Conservation (phyloP, 1,140 invertebrate genomes). For the Heterodera carotae region DNA sequence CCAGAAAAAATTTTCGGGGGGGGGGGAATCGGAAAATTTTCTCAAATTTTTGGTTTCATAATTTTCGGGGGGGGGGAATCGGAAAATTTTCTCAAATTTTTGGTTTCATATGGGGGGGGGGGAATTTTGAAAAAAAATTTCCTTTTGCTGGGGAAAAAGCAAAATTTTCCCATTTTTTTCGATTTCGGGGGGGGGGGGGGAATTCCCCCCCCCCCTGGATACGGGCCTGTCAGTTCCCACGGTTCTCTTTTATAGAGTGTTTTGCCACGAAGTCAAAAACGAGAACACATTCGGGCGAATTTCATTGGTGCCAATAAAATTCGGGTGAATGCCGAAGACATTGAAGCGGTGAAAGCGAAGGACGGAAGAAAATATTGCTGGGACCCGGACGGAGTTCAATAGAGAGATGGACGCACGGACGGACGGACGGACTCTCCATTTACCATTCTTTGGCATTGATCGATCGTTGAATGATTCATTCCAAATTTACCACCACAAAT, state of each 20-base stretch:
- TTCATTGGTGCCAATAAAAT: conserved; percentile 39
- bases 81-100: no score
- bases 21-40: no score
- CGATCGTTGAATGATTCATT: not conserved
- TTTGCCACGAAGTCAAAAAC: conserved; percentile 42
- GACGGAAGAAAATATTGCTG: conserved; percentile 51
- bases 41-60: no score
- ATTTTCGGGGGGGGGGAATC: no score
- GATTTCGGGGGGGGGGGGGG: no score
- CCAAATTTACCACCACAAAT: no score
- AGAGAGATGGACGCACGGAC: not conserved
- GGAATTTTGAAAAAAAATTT: no score
- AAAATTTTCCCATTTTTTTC: no score
- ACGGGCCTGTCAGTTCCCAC: not conserved
- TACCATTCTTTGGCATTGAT: not conserved
- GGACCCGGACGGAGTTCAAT: conserved; percentile 44
- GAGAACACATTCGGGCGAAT: conserved; percentile 46
- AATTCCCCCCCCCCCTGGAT: no score
- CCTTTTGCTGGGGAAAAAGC: no score
- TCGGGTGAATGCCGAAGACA: conserved; percentile 38
- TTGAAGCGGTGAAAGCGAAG: conserved; percentile 37
- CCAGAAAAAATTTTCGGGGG: no score
- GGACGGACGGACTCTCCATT: not conserved
- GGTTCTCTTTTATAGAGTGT: conserved; percentile 1
- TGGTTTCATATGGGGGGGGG: no score